Evolutionary conservation across 2,888 invertebrate genomes (phyloP), one percentile per base, ranked within the genome.

Genomic region (Sesia bembeciformis): DNA sequence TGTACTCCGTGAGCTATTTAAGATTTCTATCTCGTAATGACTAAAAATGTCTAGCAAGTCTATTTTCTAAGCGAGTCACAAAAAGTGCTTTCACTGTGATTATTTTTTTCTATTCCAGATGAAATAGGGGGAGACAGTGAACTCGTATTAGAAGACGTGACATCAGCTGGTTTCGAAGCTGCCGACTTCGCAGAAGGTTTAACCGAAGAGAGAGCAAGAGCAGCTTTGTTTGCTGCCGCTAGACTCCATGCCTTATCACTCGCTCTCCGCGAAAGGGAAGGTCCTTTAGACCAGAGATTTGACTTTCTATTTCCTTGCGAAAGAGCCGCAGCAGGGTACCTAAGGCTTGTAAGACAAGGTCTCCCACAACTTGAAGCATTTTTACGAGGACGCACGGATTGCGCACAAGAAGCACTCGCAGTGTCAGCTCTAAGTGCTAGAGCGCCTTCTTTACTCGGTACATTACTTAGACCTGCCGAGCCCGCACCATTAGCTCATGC

Each of bases 401-500:
- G 93, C 58, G 91, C 91, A 50, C 89, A 90, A 50, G 92, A 90
- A 68, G 85, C 88, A 5, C 90, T 92, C 40, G 92, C 93, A 1
- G 89, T 95, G 4, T 91, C 93, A 57, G 91, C 93, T 3, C 79
- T 95, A 4, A 88, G 93, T 59, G 92, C 93, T 0, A 90, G 92
- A 57, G 95, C 94, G 6, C 94, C 94, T 66, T 91, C 93, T 23
- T 90, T 95, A 51, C 93, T 95, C 39, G 93, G 94, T 38, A 92
- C 92, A 3, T 81, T 95, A 4, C 80, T 95, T 40, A 91, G 93
- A 51, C 94, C 95, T 0, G 91, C 93, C 52, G 94, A 94, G 67
- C 95, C 95, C 0, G 94, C 95, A 0, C 88, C 95, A 4, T 93
- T 95, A 57, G 95, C 94, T 0, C 95, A 95, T 76, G 95, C 95